These are phyloP conservation scores for Leuciscus waleckii DNA, from an alignment of 2,797 vertebrate species.

Conservation along the genomic window DNA sequence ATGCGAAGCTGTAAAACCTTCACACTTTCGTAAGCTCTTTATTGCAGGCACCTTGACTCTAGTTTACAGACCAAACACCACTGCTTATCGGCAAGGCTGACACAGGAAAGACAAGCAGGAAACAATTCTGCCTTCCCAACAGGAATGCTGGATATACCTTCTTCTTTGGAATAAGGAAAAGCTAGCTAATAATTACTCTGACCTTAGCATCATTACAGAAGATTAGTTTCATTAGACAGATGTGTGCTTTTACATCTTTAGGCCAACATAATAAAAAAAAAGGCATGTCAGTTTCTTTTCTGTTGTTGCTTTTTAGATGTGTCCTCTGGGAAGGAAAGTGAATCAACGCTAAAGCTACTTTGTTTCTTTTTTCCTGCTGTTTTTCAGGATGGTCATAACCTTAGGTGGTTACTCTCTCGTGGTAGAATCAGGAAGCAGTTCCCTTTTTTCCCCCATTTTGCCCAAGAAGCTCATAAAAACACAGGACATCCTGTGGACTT, in stretches of 20 bases:
- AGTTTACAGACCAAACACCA: slow-evolving; percentile 67
- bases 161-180: slow-evolving; percentile 31
- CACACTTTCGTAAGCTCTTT: slow-evolving; percentile 60
- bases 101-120: slow-evolving; percentile 64
- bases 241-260: slow-evolving; percentile 20
- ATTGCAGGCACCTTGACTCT: slow-evolving; percentile 61
- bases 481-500: slow-evolving; percentile 75
- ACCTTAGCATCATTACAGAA: slow-evolving; percentile 35
- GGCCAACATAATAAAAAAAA: slow-evolving; percentile 15
- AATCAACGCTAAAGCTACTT: slow-evolving; percentile 59
- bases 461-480: slow-evolving; percentile 75
- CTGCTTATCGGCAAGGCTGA: slow-evolving; percentile 69
- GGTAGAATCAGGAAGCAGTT: slow-evolving; percentile 71
- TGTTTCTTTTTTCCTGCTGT: slow-evolving; percentile 66
- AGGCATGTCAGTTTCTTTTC: neutral
- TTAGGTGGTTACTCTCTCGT: slow-evolving; percentile 67
- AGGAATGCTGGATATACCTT: slow-evolving; percentile 31
- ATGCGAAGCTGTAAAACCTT: slow-evolving; percentile 67
- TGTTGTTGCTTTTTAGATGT: slow-evolving; percentile 31
- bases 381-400: slow-evolving; percentile 67
- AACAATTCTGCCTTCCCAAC: slow-evolving; percentile 51
- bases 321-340: slow-evolving; percentile 56
- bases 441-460: slow-evolving; percentile 64
- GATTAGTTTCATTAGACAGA: slow-evolving; percentile 20
- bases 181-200: slow-evolving; percentile 36